Conservation (phyloP, 1,140 invertebrate species). For the Dendroctonus ponderosae region DNA sequence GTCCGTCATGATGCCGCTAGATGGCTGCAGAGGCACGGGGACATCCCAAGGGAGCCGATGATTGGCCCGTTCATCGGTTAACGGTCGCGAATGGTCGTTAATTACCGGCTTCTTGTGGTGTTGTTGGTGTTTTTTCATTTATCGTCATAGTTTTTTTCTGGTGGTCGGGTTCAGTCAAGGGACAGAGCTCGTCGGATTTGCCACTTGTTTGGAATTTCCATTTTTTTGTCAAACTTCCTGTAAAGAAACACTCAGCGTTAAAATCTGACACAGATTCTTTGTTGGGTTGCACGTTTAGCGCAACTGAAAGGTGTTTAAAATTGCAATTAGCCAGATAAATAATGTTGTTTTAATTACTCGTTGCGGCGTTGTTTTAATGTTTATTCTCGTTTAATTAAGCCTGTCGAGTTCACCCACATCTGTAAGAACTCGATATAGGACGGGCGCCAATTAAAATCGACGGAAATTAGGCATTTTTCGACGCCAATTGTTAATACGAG, state of each 20-base stretch:
- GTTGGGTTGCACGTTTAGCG: background rate
- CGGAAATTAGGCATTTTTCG: too few species aligned
- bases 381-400: too few species aligned
- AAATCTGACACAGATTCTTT: background rate
- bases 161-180: too few species aligned
- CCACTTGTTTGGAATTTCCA: constrained; percentile 23
- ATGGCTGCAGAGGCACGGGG: constrained; percentile 33
- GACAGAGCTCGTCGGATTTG: constrained; percentile 18
- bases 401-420: too few species aligned
- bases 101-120: too few species aligned
- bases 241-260: background rate
- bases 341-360: constrained; percentile 11
- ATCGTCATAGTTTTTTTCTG: too few species aligned
- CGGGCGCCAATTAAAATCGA: too few species aligned
- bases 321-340: constrained; percentile 4
- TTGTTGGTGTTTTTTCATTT: too few species aligned
- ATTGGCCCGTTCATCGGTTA: background rate
- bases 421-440: too few species aligned
- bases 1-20: constrained; percentile 51
- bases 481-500: too few species aligned
- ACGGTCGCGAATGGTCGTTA: constrained; percentile 4
- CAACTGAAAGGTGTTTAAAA: background rate
- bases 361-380: too few species aligned
- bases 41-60: background rate
- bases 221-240: constrained; percentile 1